Base-by-base conservation (phyloP, 1,140 invertebrate species). In the Andrena cerasifolii region DNA sequence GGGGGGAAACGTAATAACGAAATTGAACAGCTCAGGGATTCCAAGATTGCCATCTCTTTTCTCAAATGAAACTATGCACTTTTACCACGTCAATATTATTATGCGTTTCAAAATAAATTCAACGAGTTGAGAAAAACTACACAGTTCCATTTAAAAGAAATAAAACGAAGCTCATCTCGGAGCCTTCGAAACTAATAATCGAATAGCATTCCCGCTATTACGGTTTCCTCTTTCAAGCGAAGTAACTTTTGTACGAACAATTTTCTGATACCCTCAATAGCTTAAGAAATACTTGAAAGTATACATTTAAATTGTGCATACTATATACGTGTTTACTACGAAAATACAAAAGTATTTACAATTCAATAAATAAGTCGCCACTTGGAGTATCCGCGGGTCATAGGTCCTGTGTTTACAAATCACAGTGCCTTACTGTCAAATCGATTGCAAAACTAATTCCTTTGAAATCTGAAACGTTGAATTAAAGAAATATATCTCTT, bases 281-380 rank as follows among this genome's bases (percentile, higher is more conserved):
- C 40, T 0, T 18, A 26, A 33, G 10, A 67, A 67, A 24, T 40
- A 36, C 14, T 58, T 28, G 36, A 58, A 56, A 47, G 28, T 49
- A 75, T 45, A 36, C 33, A 56, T 56, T 76, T 54, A 76, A 76
- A 68, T 31, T 14, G 43, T 40, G 47, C 54, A 45, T 67, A 67
- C 56, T 76, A 53, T 76, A 68, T 40, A 54, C 49, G 16, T 58
- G 63, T 68, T 47, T 79, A 71, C 83, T 83, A 78, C 78, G 88
- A 90, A 90, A 91, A 91, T 91, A 90, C 89, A 91, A 92, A 91
- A 91, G 79, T 91, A 92, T 92, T 77, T 92, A 92, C 90, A 91
- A 89, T 90, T 90, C 70, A 90, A 91, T 91, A 91, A 91, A 91
- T 91, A 88, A 90, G 87, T 90, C 79, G 74, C 70, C 63, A 80